phyloP scores from a whole-genome alignment of 2,888 invertebrate genomes.

The Punctoribates punctum region DNA sequence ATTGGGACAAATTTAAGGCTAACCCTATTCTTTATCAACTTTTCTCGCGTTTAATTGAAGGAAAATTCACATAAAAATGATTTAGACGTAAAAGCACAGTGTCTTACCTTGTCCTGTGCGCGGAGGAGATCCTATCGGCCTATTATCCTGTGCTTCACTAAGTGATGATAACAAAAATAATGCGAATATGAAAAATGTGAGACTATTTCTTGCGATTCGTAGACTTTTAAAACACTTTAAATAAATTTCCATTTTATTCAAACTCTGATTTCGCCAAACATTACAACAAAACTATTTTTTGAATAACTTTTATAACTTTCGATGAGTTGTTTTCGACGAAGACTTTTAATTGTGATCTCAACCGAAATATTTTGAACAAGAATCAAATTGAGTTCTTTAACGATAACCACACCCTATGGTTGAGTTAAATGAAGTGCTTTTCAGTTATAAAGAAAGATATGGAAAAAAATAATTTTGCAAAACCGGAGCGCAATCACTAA shows the following conservation, averaged over 20 bases:
- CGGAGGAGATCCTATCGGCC: not conserved
- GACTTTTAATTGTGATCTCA: not conserved
- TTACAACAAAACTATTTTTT: not conserved
- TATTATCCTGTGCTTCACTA: not conserved
- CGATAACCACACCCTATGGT: conserved; percentile 33
- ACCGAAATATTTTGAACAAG: not conserved
- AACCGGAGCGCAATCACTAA: conserved; percentile 29
- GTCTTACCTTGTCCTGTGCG: conserved; percentile 32
- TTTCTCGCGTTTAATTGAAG: too few relatives aligned
- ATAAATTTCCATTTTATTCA: not conserved
- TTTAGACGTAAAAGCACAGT: too few relatives aligned
- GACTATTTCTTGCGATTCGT: not conserved
- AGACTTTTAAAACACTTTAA: not conserved
- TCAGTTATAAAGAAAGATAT: conserved; percentile 19
- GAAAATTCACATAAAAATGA: too few relatives aligned
- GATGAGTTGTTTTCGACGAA: not conserved
- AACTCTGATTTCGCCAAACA: not conserved
- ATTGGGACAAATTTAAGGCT: too few relatives aligned
- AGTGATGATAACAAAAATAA: conserved; percentile 8
- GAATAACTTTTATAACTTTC: not conserved
- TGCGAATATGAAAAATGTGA: conserved; percentile 9
- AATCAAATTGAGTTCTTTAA: not conserved
- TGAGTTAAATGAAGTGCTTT: conserved; percentile 31
- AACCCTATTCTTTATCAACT: too few relatives aligned
- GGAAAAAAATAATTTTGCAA: conserved; percentile 5